Percentiles rank a stretch among this genome's conserved stretches.
These are phyloP conservation scores for Rhyacichthys aspro DNA, from an alignment of 2,797 vertebrate species.

Conservation along the genomic window DNA sequence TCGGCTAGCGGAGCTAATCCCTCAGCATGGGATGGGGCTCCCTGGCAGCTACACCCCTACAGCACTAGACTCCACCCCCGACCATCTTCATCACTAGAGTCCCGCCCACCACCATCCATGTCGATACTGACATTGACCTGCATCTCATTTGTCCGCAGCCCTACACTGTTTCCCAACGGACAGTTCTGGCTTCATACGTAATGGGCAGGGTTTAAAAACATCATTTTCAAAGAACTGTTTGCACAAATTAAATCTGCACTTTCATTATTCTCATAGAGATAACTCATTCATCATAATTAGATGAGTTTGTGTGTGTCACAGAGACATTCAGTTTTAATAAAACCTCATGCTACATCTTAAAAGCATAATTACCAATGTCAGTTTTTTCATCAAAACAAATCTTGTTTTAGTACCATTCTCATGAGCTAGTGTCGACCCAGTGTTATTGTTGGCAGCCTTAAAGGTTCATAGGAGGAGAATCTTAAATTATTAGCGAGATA, in stretches of 20 bases:
- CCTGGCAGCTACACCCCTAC: conserved; percentile 32
- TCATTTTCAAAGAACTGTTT: neutral
- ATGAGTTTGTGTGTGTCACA: neutral
- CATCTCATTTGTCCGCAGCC: conserved; percentile 35
- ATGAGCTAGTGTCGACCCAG: neutral
- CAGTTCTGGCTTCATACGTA: neutral
- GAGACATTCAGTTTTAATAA: neutral
- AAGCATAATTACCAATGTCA: neutral
- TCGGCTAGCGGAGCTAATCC: conserved; percentile 71
- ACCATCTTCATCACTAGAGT: conserved; percentile 11
- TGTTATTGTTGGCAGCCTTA: conserved; percentile 13
- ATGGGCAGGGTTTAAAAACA: neutral
- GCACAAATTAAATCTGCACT: neutral
- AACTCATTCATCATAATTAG: neutral
- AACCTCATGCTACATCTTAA: neutral
- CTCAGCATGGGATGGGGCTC: conserved; percentile 48
- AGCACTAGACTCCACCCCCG: conserved; percentile 9
- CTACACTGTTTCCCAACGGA: conserved; percentile 7
- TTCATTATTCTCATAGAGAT: conserved; percentile 9
- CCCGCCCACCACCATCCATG: conserved; percentile 43
- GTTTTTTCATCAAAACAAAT: neutral
- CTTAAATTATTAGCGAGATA: conserved; percentile 10
- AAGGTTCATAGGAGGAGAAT: conserved; percentile 2
- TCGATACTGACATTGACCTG: conserved; percentile 62
- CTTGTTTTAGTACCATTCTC: neutral